A percentile compares a stretch with the other conserved stretches of the same genome.
phyloP scores from a whole-genome alignment of 30 jellyfish, hydroid and myxozoan genomes.

The Turritopsis dohrnii region DNA sequence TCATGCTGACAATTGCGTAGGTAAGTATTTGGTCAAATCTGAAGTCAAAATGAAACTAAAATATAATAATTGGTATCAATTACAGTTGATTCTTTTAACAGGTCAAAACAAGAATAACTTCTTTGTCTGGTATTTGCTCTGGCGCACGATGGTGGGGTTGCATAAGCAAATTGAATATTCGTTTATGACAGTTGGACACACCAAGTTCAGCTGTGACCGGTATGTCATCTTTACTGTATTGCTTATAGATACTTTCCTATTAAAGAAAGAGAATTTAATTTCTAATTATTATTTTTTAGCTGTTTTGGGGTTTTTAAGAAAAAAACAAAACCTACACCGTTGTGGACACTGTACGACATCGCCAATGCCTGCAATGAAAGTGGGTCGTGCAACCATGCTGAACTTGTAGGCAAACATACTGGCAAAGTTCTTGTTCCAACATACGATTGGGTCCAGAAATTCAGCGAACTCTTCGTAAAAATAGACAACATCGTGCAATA shows the following conservation, averaged over 20 bases:
- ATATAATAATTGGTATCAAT: no score
- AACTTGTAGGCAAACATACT: no score
- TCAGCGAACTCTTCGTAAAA: no score
- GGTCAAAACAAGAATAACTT: constrained; percentile 1
- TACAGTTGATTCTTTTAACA: not conserved
- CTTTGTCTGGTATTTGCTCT: not conserved
- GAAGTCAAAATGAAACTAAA: no score
- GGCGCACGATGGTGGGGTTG: not conserved
- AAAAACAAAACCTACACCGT: not conserved
- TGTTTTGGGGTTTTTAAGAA: constrained; percentile 2
- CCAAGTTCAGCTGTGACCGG: not conserved
- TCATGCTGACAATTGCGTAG: no score
- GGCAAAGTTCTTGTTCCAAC: constrained; percentile 2
- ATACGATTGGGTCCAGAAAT: not conserved
- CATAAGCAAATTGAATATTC: not conserved
- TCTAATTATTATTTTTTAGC: no score
- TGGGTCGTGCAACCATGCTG: not conserved
- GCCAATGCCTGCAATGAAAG: not conserved
- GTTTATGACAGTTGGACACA: constrained; percentile 4
- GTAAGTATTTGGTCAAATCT: no score
- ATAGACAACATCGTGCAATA: no score
- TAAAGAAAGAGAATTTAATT: no score
- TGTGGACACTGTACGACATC: not conserved
- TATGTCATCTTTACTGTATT: no score
- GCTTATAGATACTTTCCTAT: no score